A percentile compares a stretch with the other conserved stretches of the same genome.
Conservation (phyloP, 2,113 vertebrate species). For the Orycteropus afer region DNA sequence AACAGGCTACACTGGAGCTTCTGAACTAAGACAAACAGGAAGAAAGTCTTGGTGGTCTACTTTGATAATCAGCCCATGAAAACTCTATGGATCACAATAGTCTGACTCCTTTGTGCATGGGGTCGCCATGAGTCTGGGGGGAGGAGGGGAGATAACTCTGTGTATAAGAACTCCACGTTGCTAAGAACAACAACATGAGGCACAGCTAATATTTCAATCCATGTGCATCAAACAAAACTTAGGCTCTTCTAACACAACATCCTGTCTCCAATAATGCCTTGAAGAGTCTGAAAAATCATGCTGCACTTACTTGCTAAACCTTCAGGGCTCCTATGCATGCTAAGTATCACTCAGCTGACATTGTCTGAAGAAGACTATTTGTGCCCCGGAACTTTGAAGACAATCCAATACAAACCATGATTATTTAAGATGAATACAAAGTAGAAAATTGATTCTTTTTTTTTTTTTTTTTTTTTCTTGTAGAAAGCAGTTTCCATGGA, state of each 20-base stretch:
- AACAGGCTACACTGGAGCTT: not conserved
- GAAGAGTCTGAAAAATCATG: not conserved
- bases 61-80: not conserved
- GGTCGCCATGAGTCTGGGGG: not conserved
- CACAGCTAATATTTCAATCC: not conserved
- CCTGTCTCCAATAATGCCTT: not conserved
- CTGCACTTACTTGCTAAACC: not conserved
- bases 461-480: not conserved
- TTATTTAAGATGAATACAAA: conserved; percentile 19
- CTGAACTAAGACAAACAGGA: not conserved
- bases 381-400: conserved; percentile 29
- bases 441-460: conserved; percentile 38
- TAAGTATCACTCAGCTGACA: not conserved
- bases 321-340: not conserved
- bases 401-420: conserved; percentile 27
- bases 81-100: not conserved
- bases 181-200: not conserved
- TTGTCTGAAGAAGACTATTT: not conserved
- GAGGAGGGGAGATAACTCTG: not conserved
- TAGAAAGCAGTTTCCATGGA: conserved; percentile 40
- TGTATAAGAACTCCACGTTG: no score
- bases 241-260: not conserved
- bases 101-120: not conserved
- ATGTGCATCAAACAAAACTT: not conserved
- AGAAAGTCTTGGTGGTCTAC: not conserved